A percentile compares a stretch with the other conserved stretches of the same genome.
These are phyloP conservation scores for Araneus ventricosus DNA, from an alignment of 1,140 invertebrate species.

Conservation along the genomic window DNA sequence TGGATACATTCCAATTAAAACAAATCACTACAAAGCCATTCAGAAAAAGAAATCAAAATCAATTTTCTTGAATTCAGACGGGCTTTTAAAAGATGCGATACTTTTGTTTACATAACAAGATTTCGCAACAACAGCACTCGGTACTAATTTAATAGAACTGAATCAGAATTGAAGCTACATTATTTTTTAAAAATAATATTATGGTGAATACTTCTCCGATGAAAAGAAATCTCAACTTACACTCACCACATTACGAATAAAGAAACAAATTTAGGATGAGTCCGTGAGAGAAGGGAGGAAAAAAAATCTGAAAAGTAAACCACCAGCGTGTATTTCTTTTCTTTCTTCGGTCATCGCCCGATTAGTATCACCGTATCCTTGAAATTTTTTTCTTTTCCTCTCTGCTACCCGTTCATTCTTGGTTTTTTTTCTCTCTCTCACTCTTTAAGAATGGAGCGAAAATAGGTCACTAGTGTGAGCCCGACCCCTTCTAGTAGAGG, in stretches of 20 bases:
- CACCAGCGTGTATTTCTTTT: background rate
- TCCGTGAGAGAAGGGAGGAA: background rate
- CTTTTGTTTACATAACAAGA: too few species aligned
- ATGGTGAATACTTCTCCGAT: too few species aligned
- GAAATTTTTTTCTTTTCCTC: background rate
- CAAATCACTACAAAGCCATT: too few species aligned
- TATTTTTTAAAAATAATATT: too few species aligned
- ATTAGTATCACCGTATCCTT: slow-evolving; percentile 43
- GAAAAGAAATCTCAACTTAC: too few species aligned
- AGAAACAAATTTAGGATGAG: background rate
- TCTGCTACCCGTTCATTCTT: slow-evolving; percentile 61
- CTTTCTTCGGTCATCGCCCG: slow-evolving; percentile 58
- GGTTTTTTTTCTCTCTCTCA: background rate
- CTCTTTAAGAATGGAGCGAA: slow-evolving; percentile 29
- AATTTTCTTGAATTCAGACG: too few species aligned
- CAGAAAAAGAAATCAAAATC: too few species aligned
- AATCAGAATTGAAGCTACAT: too few species aligned
- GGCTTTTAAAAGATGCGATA: too few species aligned
- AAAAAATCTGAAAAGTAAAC: slow-evolving; percentile 13
- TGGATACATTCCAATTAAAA: too few species aligned
- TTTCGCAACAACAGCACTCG: too few species aligned
- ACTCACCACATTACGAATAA: background rate
- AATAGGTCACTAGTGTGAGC: slow-evolving; percentile 69
- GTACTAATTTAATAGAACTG: too few species aligned
- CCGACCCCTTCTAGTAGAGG: slow-evolving; percentile 59